Conservation (phyloP, 2,888 invertebrate species). For the Sphaeridia pumilis region DNA sequence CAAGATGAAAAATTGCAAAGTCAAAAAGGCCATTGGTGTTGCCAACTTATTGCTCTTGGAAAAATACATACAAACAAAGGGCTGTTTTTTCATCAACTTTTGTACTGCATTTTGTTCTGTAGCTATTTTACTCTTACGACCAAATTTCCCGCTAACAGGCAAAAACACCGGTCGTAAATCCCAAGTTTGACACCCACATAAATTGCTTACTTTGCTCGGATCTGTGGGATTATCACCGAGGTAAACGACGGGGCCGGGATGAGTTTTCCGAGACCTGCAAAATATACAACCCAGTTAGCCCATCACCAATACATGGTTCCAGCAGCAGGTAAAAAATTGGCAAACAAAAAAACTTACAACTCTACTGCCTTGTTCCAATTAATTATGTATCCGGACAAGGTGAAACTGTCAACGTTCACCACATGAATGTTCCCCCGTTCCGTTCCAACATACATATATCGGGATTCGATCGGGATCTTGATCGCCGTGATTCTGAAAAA, state of each 20-base stretch:
- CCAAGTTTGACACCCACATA: too few relatives aligned
- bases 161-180: too few relatives aligned
- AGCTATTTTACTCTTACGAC: too few relatives aligned
- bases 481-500: conserved; percentile 74
- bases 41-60: too few relatives aligned
- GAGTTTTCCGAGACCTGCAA: conserved; percentile 82
- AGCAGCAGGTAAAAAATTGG: background rate
- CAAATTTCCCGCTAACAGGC: too few relatives aligned
- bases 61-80: too few relatives aligned
- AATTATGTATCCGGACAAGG: conserved; percentile 93
- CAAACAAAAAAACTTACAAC: conserved; percentile 63
- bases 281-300: too few relatives aligned
- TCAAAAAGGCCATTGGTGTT: too few relatives aligned
- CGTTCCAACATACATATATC: conserved; percentile 93
- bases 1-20: too few relatives aligned
- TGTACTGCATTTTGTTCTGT: too few relatives aligned
- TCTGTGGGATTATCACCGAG: conserved; percentile 95
- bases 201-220: conserved; percentile 67
- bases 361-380: conserved; percentile 99
- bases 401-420: conserved; percentile 90
- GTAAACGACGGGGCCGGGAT: conserved; percentile 93
- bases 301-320: too few relatives aligned
- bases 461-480: conserved; percentile 90
- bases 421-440: conserved; percentile 97
- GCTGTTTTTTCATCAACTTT: too few relatives aligned